Base-by-base conservation (phyloP, 2,113 vertebrate species). In the Phaethon lepturus region DNA sequence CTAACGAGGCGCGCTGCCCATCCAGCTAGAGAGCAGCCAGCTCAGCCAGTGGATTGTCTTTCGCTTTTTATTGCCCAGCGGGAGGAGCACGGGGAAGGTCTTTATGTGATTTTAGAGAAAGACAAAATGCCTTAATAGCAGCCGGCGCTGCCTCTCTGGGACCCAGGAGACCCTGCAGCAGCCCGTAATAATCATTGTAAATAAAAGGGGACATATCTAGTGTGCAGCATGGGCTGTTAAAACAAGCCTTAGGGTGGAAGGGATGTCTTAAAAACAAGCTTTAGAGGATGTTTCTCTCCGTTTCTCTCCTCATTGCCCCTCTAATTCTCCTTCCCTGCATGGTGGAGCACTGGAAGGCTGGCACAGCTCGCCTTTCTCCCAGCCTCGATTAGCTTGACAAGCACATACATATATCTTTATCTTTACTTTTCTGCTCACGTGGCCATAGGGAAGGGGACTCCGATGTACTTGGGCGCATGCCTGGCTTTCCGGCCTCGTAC, bases 71-170 rank as follows among this genome's bases (percentile, higher is more conserved):
- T 92, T 92, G 92, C 95, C 82, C 95, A 91, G 96, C 88, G 60
- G 97, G 96, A 95, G 94, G 67, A 95, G 92, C 75, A 11, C 25
- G 29, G 75, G 63, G 72, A 97, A 93, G 75, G 94, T 63, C 96
- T 97, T 97, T 95, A 93, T 96, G 95, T 92, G 94, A 86, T 97
- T 95, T 81, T 63, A 81, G 88, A 95, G 92, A 67, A 92, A 97
- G 96, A 97, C 92, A 96, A 97, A 97, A 97, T 92, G 97, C 96
- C 72, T 96, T 97, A 97, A 96, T 95, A 96, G 95, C 91, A 96
- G 94, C 90, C 74, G 8, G 72, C 6, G 5, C 95, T 96, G 96
- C 95, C 92, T 94, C 71, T 55, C 88, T 4, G 90, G 92, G 75
- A 90, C 86, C 90, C 91, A 23, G 88, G 95, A 92, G 95, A 96